phyloP scores from a whole-genome alignment of 2,888 invertebrate species.

The Steinernema scapterisci region DNA sequence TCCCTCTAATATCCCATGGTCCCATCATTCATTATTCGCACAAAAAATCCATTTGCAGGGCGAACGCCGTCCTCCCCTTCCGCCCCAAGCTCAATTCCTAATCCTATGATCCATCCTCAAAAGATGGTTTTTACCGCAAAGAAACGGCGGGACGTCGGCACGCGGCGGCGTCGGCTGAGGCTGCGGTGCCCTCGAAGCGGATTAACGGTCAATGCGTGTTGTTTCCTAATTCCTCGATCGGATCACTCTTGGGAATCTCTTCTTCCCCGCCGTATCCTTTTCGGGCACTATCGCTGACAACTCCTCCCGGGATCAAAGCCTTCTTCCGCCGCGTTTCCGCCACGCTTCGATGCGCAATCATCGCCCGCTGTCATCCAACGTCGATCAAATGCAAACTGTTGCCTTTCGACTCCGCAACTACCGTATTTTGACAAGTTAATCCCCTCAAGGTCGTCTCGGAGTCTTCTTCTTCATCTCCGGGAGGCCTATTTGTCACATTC shows the following conservation, averaged over 20 bases:
- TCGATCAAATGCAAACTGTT: conserved; percentile 29
- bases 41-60: too few species aligned
- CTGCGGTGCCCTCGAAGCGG: not conserved
- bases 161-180: not conserved
- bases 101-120: not conserved
- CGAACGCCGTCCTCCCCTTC: too few species aligned
- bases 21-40: too few species aligned
- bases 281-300: conserved; percentile 7
- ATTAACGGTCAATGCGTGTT: conserved; percentile 29
- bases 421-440: conserved; percentile 30
- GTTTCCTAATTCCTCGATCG: conserved; percentile 26
- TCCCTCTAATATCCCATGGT: too few species aligned
- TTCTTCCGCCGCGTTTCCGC: conserved; percentile 13
- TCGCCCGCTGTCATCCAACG: not conserved
- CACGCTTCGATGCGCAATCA: conserved; percentile 29
- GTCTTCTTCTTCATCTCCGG: too few species aligned
- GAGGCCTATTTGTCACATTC: not conserved
- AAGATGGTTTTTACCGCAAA: not conserved
- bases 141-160: not conserved
- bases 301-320: conserved; percentile 11
- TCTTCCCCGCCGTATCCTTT: not conserved
- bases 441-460: conserved; percentile 31
- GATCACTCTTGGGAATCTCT: not conserved
- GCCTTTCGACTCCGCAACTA: conserved; percentile 25
- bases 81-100: not conserved